A percentile compares a stretch with the other conserved stretches of the same genome.
phyloP scores from a whole-genome alignment of 2,888 invertebrate genomes.

The Leptinotarsa tumamoca region DNA sequence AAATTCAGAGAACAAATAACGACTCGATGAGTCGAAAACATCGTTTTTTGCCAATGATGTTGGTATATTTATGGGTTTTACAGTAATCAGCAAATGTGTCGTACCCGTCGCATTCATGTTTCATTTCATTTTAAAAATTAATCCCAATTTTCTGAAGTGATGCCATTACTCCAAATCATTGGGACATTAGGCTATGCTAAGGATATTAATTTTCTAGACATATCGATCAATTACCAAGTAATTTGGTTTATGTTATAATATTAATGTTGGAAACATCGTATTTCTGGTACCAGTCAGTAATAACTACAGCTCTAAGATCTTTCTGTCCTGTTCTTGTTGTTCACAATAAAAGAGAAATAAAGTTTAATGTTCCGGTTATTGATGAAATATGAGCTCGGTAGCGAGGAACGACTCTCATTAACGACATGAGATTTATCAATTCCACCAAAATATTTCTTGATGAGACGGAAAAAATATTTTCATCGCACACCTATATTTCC shows the following conservation, averaged over 20 bases:
- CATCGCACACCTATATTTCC: too few species aligned
- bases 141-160: neutral
- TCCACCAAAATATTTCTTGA: neutral
- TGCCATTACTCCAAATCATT: too few species aligned
- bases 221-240: conserved; percentile 10
- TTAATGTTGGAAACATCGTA: conserved; percentile 15
- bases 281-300: conserved; percentile 31
- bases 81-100: too few species aligned
- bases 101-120: neutral
- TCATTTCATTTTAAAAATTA: neutral
- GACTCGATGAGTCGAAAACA: too few species aligned
- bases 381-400: conserved; percentile 10
- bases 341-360: conserved; percentile 18
- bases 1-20: too few species aligned
- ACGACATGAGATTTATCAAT: neutral
- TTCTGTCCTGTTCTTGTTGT: neutral
- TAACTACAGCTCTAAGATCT: conserved; percentile 19
- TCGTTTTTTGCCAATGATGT: too few species aligned
- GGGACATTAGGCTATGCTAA: neutral
- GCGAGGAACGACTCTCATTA: neutral
- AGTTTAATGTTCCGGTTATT: conserved; percentile 10
- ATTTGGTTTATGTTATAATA: neutral
- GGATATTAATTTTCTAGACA: neutral
- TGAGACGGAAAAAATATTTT: neutral
- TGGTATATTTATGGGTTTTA: too few species aligned